These are phyloP conservation scores for Tinea trinotella DNA, from an alignment of 2,888 invertebrate genomes.

Conservation along the genomic window DNA sequence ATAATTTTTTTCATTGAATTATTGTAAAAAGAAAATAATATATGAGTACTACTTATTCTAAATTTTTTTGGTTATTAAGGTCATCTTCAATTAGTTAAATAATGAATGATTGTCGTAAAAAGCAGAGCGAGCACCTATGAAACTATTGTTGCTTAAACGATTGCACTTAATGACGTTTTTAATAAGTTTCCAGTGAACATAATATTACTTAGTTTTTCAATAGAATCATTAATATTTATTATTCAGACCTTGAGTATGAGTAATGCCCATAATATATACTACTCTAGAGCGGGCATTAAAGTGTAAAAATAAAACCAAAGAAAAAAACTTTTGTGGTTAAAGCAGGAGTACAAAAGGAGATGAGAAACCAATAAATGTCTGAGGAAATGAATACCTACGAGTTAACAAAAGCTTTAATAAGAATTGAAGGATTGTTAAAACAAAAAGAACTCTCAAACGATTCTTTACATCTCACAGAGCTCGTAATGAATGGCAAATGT, in stretches of 20 bases:
- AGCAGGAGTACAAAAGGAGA: background rate
- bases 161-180: background rate
- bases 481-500: conserved; percentile 15
- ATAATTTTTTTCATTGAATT: too few relatives aligned
- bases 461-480: conserved; percentile 11
- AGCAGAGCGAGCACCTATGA: too few relatives aligned
- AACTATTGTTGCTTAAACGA: background rate
- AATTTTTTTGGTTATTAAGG: too few relatives aligned
- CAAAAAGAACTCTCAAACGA: conserved; percentile 10
- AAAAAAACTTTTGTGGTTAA: too few relatives aligned
- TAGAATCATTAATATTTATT: too few relatives aligned
- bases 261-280: background rate
- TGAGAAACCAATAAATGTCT: conserved; percentile 10
- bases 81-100: too few relatives aligned
- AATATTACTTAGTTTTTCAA: background rate
- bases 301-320: background rate
- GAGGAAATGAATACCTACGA: background rate
- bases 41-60: too few relatives aligned
- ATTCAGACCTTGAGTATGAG: too few relatives aligned
- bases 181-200: background rate
- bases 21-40: too few relatives aligned
- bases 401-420: conserved; percentile 8
- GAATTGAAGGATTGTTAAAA: conserved; percentile 13
- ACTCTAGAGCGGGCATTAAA: background rate
- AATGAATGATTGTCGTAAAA: too few relatives aligned